Conservation (phyloP, 2,797 vertebrate genomes). For the Amblyraja radiata region DNA sequence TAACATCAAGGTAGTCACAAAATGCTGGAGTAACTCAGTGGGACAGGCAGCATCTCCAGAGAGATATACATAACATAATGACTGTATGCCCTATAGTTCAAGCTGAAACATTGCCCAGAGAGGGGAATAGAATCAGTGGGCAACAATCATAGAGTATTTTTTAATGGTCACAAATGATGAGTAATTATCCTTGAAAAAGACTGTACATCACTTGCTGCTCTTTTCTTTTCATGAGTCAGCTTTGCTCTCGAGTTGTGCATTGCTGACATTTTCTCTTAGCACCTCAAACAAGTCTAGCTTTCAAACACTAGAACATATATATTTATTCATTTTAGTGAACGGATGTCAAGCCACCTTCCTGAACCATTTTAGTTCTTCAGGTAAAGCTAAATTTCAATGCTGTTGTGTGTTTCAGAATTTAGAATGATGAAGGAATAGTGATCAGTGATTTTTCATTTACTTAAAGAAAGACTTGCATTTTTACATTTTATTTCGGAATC, state of each 20-base stretch:
- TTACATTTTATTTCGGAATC: no score
- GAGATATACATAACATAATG: background rate
- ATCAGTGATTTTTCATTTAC: background rate
- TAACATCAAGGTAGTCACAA: background rate
- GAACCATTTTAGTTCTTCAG: background rate
- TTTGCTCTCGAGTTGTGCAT: background rate
- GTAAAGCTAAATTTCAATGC: background rate
- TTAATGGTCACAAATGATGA: background rate
- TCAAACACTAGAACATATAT: background rate
- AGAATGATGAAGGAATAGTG: background rate
- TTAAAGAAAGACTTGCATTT: no score
- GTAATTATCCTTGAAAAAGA: constrained; percentile 16
- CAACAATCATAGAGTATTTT: background rate
- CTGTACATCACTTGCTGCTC: background rate
- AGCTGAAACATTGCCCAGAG: background rate
- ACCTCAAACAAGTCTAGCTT: background rate
- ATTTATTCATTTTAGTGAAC: background rate
- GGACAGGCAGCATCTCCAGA: no score
- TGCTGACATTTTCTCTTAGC: constrained; percentile 18
- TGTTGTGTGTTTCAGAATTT: background rate
- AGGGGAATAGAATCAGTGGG: background rate
- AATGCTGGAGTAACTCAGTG: no score
- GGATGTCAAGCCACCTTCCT: no score
- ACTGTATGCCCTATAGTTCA: background rate
- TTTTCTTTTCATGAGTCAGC: constrained; percentile 23